phyloP scores from a whole-genome alignment of 2,888 invertebrate genomes.

The Synergus gifuensis region DNA sequence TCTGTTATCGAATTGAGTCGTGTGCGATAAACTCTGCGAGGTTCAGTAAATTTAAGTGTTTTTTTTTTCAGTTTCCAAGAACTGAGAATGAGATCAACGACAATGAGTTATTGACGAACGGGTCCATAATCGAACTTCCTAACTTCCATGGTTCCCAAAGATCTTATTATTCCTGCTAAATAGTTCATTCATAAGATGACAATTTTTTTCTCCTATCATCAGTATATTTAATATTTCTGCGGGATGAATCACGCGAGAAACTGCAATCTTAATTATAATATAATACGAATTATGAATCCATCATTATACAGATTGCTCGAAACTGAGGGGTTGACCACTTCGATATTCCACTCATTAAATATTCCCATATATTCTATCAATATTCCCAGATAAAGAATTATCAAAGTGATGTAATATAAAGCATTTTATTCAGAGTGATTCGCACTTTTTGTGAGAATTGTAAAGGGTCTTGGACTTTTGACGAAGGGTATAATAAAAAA shows the following conservation, averaged over 20 bases:
- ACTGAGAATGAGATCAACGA: constrained; percentile 54
- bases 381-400: no score
- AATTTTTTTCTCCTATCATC: background rate
- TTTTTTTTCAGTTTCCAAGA: constrained; percentile 51
- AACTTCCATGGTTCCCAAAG: constrained; percentile 43
- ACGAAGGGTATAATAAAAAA: background rate
- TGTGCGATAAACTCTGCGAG: constrained; percentile 67
- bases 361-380: no score
- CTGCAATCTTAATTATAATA: background rate
- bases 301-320: background rate
- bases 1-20: constrained; percentile 62
- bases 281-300: background rate
- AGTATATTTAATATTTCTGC: background rate
- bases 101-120: constrained; percentile 52
- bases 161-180: constrained; percentile 17
- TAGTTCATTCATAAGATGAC: constrained; percentile 55
- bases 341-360: no score
- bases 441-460: background rate
- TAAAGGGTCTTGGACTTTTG: background rate
- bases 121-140: constrained; percentile 59
- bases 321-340: no score
- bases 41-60: constrained; percentile 66
- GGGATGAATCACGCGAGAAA: background rate
- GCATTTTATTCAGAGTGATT: background rate
- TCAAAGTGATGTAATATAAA: no score